phyloP scores from a whole-genome alignment of 2,888 invertebrate genomes.

The Ommatoiulus sabulosus region DNA sequence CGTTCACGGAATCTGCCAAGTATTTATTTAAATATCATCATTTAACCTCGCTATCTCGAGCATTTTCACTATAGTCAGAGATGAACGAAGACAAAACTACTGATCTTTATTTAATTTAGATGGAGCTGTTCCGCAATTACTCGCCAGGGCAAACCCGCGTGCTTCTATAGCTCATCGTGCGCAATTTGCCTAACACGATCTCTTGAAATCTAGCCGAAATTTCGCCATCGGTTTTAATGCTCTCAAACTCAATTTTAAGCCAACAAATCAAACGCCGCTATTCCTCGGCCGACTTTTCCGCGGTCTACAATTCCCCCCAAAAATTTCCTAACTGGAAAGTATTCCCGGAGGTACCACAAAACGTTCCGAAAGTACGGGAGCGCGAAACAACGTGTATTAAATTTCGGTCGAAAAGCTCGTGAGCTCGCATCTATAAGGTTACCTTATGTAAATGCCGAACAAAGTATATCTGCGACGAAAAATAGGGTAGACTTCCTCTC shows the following conservation, averaged over 20 bases:
- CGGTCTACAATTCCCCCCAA: background rate
- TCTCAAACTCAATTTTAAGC: background rate
- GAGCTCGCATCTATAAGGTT: background rate
- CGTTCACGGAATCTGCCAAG: no score
- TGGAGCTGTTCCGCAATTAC: no score
- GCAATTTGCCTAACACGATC: background rate
- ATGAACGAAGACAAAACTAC: no score
- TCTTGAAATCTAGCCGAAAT: background rate
- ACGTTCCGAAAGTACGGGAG: background rate
- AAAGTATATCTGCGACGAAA: background rate
- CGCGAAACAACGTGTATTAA: constrained; percentile 36
- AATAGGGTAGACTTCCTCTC: background rate
- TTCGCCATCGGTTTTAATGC: constrained; percentile 1
- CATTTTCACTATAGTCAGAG: no score
- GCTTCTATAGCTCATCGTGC: no score
- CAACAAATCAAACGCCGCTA: background rate
- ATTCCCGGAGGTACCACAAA: constrained; percentile 12
- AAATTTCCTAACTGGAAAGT: background rate
- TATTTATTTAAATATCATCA: no score
- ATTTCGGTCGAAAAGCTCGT: constrained; percentile 12
- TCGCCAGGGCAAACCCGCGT: background rate
- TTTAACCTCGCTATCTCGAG: no score
- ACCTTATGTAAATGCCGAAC: constrained; percentile 17
- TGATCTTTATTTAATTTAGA: no score
- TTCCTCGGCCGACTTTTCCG: background rate